Evolutionary conservation across 2,888 invertebrate species (phyloP).

Genomic region (Teleiodes luculella): DNA sequence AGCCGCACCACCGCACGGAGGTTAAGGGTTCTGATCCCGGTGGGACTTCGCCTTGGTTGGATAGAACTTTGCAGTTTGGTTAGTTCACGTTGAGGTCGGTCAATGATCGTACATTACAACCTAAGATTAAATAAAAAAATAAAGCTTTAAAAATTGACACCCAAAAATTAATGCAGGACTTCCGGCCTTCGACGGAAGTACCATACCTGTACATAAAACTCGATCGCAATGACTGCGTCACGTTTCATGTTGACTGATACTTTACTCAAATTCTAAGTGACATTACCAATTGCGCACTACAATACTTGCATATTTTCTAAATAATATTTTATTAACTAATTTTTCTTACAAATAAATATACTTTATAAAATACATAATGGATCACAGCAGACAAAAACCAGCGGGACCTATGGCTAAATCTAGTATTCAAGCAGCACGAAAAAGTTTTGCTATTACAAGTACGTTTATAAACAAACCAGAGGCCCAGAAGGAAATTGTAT

Average conservation of each 20-base stretch:
- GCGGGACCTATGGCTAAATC: slow-evolving; percentile 58
- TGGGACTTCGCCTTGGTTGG: no score
- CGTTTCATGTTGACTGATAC: neutral
- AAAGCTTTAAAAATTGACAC: no score
- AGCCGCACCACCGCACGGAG: no score
- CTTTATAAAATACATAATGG: neutral
- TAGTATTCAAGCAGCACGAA: slow-evolving; percentile 46
- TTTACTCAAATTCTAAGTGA: neutral
- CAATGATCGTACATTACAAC: no score
- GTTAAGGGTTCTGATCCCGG: no score
- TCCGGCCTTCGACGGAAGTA: no score
- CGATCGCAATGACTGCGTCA: neutral
- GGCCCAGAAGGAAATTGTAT: slow-evolving; percentile 51
- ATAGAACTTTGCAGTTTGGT: no score
- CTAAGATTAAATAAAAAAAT: no score
- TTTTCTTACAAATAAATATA: neutral
- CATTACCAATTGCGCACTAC: neutral
- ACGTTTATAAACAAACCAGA: slow-evolving; percentile 18
- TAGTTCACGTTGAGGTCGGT: no score
- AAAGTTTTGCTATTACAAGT: slow-evolving; percentile 46
- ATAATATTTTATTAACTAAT: neutral
- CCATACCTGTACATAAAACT: no score
- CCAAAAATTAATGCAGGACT: no score
- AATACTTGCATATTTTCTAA: neutral
- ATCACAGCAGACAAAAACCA: slow-evolving; percentile 17